Base-by-base conservation (phyloP, 2,797 vertebrate species). In the Scolopax bukidnonensis region DNA sequence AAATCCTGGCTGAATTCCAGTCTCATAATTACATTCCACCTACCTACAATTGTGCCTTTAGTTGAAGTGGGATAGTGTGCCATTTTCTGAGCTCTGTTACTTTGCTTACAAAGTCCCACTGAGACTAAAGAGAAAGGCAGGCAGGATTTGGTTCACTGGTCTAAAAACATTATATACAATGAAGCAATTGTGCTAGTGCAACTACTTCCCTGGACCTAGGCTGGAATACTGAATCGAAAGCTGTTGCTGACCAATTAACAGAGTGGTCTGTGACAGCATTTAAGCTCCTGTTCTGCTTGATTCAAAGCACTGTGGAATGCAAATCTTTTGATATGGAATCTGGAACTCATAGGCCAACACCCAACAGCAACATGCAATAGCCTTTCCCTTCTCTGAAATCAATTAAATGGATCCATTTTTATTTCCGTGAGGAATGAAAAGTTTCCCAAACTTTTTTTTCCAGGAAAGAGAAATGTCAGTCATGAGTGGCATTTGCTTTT, bases 1-100 rank as follows among this genome's bases (percentile, higher is more conserved):
- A 5, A 61, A 68, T 48, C 23, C 84, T 95, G 96, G 85, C 67
- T 76, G 41, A 14, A 57, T 74, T 87, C 80, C 96, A 95, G 63
- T 53, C 76, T 67, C 48, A 6, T 33, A 57, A 95, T 67, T 76
- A 60, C 77, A 60, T 91, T 88, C 89, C 74, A 67, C 85, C 90
- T 17, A 64, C 87, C 79, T 70, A 77, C 81, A 79, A n/a, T 9
- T 76, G 76, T 76, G 43, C 74, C 67, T 69, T 75, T 24, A 63
- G 54, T 87, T 76, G 51, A 16, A 61, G 38, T 6, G 57, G 80
- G 65, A 57, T 16, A 11, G 3, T 18, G 79, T 87, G 64, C 82
- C 45, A 13, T 54, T 93, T 85, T 43, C 84, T 47, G 48, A 89
- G 93, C 68, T 83, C 70, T 36, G 56, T 17, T 63, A 30, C 61